A percentile compares a stretch with the other conserved stretches of the same genome.
phyloP scores from a whole-genome alignment of 2,888 invertebrate species.

The Smittia sp. region DNA sequence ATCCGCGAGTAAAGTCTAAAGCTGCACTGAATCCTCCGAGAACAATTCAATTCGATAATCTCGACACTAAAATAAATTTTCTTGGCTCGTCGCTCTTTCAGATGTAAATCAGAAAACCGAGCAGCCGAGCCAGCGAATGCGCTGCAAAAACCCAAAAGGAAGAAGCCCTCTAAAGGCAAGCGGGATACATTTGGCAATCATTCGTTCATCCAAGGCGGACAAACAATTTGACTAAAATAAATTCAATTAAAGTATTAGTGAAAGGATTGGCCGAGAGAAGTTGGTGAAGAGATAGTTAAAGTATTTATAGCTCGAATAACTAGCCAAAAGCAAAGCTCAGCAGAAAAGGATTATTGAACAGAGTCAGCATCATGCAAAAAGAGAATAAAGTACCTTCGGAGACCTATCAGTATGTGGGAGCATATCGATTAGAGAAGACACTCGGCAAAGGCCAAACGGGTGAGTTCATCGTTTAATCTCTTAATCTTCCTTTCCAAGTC shows the following conservation, averaged over 20 bases:
- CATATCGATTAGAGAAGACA: constrained; percentile 97
- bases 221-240: constrained; percentile 23
- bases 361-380: constrained; percentile 51
- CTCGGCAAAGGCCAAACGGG: constrained; percentile 99
- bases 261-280: constrained; percentile 2
- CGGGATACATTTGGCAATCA: constrained; percentile 2
- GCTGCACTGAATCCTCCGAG: neutral
- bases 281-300: constrained; percentile 6
- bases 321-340: constrained; percentile 6
- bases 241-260: constrained; percentile 40
- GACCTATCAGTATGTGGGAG: constrained; percentile 94
- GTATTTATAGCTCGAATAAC: constrained; percentile 11
- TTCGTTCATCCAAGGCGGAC: neutral
- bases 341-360: neutral
- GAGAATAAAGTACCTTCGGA: constrained; percentile 58
- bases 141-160: neutral
- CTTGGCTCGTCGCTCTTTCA: neutral
- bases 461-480: constrained; percentile 54
- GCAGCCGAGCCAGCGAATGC: neutral
- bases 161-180: constrained; percentile 4
- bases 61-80: constrained; percentile 3
- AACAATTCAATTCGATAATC: neutral
- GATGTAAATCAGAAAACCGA: neutral
- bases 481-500: neutral
- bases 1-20: too few relatives aligned